These are phyloP conservation scores for Willisornis vidua DNA, from an alignment of 2,113 vertebrate genomes.

Conservation along the genomic window DNA sequence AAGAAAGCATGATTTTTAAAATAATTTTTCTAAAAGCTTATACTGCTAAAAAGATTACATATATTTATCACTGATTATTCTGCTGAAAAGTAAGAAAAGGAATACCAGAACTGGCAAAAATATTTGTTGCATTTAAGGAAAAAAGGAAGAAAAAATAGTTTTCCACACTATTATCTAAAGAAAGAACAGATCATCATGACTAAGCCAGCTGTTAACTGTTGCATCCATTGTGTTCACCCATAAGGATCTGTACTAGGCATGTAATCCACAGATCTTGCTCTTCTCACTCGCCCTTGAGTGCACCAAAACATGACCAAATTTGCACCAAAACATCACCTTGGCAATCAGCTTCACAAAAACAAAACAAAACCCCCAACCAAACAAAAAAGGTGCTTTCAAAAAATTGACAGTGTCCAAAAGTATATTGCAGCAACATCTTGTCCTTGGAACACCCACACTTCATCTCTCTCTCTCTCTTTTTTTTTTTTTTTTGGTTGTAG, in stretches of 20 bases:
- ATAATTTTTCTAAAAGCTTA: background rate
- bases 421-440: accelerated
- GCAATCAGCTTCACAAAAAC: background rate
- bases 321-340: background rate
- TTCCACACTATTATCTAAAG: background rate
- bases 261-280: background rate
- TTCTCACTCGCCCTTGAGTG: background rate
- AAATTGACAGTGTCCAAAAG: background rate
- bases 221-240: background rate
- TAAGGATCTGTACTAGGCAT: background rate
- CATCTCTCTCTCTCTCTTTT: background rate
- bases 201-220: background rate
- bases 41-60: background rate
- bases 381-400: background rate
- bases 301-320: background rate
- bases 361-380: background rate
- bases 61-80: background rate
- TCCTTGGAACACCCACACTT: background rate
- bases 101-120: background rate
- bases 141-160: background rate
- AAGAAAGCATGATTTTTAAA: background rate
- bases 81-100: background rate
- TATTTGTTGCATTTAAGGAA: background rate
- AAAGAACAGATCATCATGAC: background rate
- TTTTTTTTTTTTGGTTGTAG: background rate